Base-by-base conservation (phyloP, 2,888 invertebrate genomes). In the Geotrupes spiniger region DNA sequence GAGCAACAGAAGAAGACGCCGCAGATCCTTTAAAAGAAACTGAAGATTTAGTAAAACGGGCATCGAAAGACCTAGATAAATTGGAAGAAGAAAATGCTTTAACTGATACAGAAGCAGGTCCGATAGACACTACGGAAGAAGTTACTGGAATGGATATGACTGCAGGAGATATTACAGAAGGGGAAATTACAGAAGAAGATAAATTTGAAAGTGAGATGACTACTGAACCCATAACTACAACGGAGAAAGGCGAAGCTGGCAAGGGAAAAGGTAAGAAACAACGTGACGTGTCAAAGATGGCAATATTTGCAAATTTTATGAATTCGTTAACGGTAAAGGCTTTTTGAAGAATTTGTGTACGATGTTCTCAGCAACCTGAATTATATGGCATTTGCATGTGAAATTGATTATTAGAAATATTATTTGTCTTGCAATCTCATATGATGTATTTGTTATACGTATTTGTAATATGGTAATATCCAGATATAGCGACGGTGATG, bases 21-120 rank as follows among this genome's bases (percentile, higher is more conserved):
- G 6, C 21, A 21, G 65, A 65, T 49, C 65, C 67, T n/a, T 49
- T 71, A 37, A 58, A 61, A 51, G 68, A 68, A 49, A 65, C 70
- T 0, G 70, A 70, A 55, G 45, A 66, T 38, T 63, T 71, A 60
- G 68, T 70, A 2, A 56, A 65, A 31, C 56, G 63, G 48, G 64
- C 68, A 1, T 58, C 63, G 1, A 51, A 54, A 28, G 66, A 68
- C 36, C 44, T 70, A 8, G 62, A 66, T 11, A 57, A 68, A 46
- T 65, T 70, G 10, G 64, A 63, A 8, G 64, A 64, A 28, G 68
- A 68, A 46, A 66, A 33, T n/a, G 33, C 12, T 15, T 14, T 33
- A 9, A 33, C 8, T 8, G 41, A 49, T 9, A 28, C 27, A 2
- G 45, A 42, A 21, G 33, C 33, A 33, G 6, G 14, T 6, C 3